Evolutionary conservation across 2,797 vertebrate species (phyloP).

Genomic region (Tympanoctomys barrerae): DNA sequence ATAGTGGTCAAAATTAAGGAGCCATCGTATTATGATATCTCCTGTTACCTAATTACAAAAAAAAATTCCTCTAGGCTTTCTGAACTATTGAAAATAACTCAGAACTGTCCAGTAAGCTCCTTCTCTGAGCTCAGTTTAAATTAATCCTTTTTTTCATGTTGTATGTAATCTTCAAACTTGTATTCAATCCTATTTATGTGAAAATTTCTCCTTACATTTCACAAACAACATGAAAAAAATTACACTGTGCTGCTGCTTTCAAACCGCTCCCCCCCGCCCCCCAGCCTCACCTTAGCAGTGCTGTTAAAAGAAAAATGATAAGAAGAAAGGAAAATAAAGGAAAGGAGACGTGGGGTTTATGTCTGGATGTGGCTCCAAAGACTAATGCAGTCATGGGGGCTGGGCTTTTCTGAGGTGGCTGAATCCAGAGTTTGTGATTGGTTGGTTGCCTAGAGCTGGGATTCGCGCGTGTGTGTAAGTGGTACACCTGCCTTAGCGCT

Average conservation of each 20-base stretch:
- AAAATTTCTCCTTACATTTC: conserved; percentile 10
- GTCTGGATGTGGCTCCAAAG: too few species aligned
- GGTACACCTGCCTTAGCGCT: too few species aligned
- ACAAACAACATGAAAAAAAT: conserved; percentile 16
- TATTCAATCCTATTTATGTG: not conserved
- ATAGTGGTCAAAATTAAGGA: not conserved
- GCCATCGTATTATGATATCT: not conserved
- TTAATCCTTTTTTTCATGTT: conserved; percentile 5
- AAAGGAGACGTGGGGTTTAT: not conserved
- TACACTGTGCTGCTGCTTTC: not conserved
- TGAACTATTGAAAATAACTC: conserved; percentile 47
- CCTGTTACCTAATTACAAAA: conserved; percentile 21
- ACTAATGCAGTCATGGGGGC: too few species aligned
- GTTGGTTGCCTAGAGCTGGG: not conserved
- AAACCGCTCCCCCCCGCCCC: not conserved
- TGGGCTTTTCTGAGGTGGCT: not conserved
- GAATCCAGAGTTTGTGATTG: not conserved
- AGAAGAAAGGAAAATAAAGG: not conserved
- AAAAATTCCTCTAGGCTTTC: conserved; percentile 49
- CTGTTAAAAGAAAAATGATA: not conserved
- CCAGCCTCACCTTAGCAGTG: not conserved
- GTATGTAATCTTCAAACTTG: conserved; percentile 21
- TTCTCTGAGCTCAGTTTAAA: conserved; percentile 51
- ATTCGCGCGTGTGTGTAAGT: not conserved
- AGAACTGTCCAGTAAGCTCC: not conserved